Evolutionary conservation across 2,797 vertebrate genomes (phyloP).

Genomic region (Sphenodon punctatus): DNA sequence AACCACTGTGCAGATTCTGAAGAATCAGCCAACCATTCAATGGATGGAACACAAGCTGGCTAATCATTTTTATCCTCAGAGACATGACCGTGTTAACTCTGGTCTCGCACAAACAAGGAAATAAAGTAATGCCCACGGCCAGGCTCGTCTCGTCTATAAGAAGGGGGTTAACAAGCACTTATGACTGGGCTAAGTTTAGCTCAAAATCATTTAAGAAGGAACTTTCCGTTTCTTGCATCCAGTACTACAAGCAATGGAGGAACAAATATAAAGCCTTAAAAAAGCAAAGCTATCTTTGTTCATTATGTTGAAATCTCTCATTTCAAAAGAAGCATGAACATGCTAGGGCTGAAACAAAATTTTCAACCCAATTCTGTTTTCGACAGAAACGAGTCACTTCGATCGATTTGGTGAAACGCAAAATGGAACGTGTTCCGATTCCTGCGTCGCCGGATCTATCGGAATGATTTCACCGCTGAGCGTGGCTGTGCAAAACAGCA

Average conservation of each 20-base stretch:
- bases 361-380: too few relatives aligned
- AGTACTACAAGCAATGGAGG: neutral
- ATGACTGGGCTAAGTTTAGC: neutral
- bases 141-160: neutral
- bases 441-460: too few relatives aligned
- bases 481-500: too few relatives aligned
- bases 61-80: neutral
- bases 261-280: neutral
- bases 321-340: constrained; percentile 15
- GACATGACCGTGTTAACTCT: neutral
- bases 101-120: neutral
- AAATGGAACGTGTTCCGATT: too few relatives aligned
- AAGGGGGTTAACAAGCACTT: neutral
- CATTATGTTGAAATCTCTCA: neutral
- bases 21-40: neutral
- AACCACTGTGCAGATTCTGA: neutral
- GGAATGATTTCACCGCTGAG: too few relatives aligned
- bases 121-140: neutral
- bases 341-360: too few relatives aligned
- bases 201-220: neutral
- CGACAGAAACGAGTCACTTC: too few relatives aligned
- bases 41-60: neutral
- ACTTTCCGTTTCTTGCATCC: neutral
- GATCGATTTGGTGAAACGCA: too few relatives aligned
- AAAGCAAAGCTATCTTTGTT: neutral